A percentile compares a stretch with the other conserved stretches of the same genome.
Evolutionary conservation across 2,888 invertebrate species (phyloP).

Genomic region (Epiperipatus broadwayi): DNA sequence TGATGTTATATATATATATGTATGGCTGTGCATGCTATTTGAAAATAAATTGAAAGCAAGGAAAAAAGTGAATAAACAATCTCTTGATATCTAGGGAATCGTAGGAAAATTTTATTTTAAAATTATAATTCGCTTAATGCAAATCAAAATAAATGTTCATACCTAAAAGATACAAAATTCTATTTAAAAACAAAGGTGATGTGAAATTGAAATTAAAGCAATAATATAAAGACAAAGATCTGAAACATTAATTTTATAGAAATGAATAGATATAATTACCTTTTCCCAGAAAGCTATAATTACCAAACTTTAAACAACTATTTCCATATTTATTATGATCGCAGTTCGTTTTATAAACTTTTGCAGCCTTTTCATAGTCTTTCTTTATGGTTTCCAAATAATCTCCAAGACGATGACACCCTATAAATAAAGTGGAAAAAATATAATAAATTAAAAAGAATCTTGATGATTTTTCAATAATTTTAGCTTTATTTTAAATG

Average conservation of each 20-base stretch:
- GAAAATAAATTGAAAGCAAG: too few species aligned
- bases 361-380: slow-evolving; percentile 56
- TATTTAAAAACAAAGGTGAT: too few species aligned
- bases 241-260: background rate
- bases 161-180: too few species aligned
- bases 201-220: too few species aligned
- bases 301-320: slow-evolving; percentile 74
- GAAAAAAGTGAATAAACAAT: too few species aligned
- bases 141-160: too few species aligned
- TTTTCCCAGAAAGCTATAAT: slow-evolving; percentile 32
- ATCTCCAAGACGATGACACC: slow-evolving; percentile 78
- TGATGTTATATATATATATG: too few species aligned
- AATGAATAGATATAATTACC: slow-evolving; percentile 26
- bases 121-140: too few species aligned
- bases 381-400: slow-evolving; percentile 67
- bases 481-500: background rate
- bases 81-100: too few species aligned
- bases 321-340: slow-evolving; percentile 58
- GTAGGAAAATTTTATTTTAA: too few species aligned
- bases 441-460: slow-evolving; percentile 1
- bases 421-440: slow-evolving; percentile 32
- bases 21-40: too few species aligned
- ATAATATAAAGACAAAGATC: background rate
- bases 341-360: slow-evolving; percentile 67
- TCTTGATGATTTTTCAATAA: background rate